phyloP scores from a whole-genome alignment of 2,888 invertebrate species.

The Drosophila meridiana region DNA sequence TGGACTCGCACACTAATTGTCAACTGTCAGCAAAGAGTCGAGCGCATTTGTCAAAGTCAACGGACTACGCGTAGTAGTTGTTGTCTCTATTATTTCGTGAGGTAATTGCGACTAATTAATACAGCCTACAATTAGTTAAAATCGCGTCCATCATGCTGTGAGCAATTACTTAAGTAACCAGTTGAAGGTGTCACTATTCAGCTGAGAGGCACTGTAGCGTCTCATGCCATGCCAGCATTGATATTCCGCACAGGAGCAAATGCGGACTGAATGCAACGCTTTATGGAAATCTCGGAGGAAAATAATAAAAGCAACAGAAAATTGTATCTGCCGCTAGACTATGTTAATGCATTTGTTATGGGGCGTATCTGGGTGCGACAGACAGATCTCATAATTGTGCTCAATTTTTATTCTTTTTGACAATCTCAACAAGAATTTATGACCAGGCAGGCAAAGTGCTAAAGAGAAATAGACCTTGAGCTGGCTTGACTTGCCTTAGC shows the following conservation, averaged over 20 bases:
- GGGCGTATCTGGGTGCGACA: conserved; percentile 51
- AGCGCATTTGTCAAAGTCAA: conserved; percentile 70
- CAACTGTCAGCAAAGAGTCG: conserved; percentile 49
- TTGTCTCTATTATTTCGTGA: conserved; percentile 27
- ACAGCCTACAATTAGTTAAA: conserved; percentile 53
- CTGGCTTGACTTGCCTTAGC: neutral
- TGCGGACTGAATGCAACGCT: conserved; percentile 21
- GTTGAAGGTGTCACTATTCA: conserved; percentile 31
- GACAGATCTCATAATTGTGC: conserved; percentile 46
- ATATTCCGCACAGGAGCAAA: conserved; percentile 28
- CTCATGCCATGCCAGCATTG: neutral
- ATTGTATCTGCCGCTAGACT: neutral
- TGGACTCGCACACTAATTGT: conserved; percentile 54
- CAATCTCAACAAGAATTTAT: conserved; percentile 40
- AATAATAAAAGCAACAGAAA: conserved; percentile 1
- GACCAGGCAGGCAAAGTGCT: conserved; percentile 2
- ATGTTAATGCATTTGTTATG: conserved; percentile 33
- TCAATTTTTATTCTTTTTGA: conserved; percentile 24
- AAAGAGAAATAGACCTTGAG: conserved; percentile 25
- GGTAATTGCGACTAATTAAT: conserved; percentile 66
- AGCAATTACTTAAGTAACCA: conserved; percentile 22
- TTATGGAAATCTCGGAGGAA: conserved; percentile 19
- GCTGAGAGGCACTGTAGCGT: conserved; percentile 24
- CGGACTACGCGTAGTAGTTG: conserved; percentile 4
- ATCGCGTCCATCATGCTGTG: neutral